These are phyloP conservation scores for Fragum sueziense DNA, from an alignment of 2,888 invertebrate genomes.

Conservation along the genomic window DNA sequence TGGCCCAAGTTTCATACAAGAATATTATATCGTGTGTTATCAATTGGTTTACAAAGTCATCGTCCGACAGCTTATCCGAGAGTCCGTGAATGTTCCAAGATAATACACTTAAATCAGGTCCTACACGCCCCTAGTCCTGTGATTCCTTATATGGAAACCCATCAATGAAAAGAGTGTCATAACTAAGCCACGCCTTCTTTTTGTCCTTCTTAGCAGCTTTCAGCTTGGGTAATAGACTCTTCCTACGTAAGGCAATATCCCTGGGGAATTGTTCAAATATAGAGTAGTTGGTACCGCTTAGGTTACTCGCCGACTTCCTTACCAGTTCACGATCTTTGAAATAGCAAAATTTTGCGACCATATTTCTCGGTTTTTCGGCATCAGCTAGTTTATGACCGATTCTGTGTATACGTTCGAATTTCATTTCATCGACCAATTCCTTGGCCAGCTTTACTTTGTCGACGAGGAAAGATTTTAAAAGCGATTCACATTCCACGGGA, in stretches of 20 bases:
- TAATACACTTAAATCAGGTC: background rate
- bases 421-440: too few species aligned
- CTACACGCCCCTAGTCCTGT: background rate
- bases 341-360: background rate
- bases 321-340: background rate
- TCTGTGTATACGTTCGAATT: background rate
- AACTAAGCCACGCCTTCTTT: too few species aligned
- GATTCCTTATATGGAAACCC: background rate
- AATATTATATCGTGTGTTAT: background rate
- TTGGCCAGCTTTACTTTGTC: too few species aligned
- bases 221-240: background rate
- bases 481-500: too few species aligned
- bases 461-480: too few species aligned
- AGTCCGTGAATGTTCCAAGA: slow-evolving; percentile 1
- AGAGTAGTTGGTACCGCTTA: background rate
- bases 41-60: background rate
- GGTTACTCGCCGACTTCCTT: background rate
- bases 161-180: too few species aligned
- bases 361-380: background rate
- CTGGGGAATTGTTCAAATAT: background rate
- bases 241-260: background rate
- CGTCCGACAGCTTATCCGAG: background rate
- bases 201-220: too few species aligned
- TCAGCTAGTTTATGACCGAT: background rate
- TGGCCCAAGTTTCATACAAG: background rate